A percentile compares a stretch with the other conserved stretches of the same genome.
These are phyloP conservation scores for Pristionchus entomophagus DNA, from an alignment of 2,888 invertebrate species.

Conservation along the genomic window DNA sequence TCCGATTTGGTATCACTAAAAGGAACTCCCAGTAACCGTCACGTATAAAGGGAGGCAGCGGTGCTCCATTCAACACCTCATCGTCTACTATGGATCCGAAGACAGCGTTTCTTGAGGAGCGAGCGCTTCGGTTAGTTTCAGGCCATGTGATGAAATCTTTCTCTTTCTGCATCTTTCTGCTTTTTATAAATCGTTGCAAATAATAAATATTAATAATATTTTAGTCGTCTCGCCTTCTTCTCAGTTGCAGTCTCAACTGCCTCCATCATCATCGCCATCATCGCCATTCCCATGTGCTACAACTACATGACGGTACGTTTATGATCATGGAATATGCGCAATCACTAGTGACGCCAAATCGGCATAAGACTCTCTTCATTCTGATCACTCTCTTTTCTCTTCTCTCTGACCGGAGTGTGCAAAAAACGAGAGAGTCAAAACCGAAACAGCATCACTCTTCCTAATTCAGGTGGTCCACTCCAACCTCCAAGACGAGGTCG, in stretches of 20 bases:
- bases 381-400: background rate
- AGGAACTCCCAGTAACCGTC: too few species aligned
- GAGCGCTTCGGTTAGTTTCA: background rate
- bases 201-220: background rate
- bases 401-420: background rate
- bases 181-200: too few species aligned
- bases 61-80: background rate
- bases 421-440: too few species aligned
- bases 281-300: constrained; percentile 43
- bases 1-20: too few species aligned
- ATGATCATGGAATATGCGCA: background rate
- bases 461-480: background rate
- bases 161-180: too few species aligned
- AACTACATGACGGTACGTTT: constrained; percentile 32
- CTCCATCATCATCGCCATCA: constrained; percentile 30
- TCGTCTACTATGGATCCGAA: constrained; percentile 14
- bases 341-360: too few species aligned
- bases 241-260: constrained; percentile 39
- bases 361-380: too few species aligned
- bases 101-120: constrained; percentile 15
- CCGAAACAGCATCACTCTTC: too few species aligned
- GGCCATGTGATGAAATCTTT: too few species aligned
- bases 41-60: background rate
- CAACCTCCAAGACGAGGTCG: constrained; percentile 9
- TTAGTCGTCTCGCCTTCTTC: constrained; percentile 36